A percentile compares a stretch with the other conserved stretches of the same genome.
phyloP scores from a whole-genome alignment of 1,140 invertebrate genomes.

The Teleogryllus occipitalis region DNA sequence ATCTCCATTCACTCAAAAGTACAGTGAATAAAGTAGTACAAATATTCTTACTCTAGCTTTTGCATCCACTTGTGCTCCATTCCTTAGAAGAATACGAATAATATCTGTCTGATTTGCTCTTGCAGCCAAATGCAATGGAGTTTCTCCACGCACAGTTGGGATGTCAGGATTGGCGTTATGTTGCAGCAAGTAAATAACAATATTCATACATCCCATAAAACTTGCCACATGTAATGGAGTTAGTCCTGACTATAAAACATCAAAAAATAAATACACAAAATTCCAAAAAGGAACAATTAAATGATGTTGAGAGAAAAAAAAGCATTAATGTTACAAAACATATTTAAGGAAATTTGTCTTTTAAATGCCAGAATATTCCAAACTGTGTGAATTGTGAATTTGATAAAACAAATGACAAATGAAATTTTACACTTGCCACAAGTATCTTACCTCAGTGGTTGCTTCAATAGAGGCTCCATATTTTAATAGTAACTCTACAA shows the following conservation, averaged over 20 bases:
- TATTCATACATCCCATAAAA: slow-evolving; percentile 99
- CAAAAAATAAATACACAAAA: background rate
- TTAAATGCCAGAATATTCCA: no score
- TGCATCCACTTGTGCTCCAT: slow-evolving; percentile 93
- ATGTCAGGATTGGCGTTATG: slow-evolving; percentile 90
- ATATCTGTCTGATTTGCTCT: slow-evolving; percentile 95
- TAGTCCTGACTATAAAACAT: slow-evolving; percentile 63
- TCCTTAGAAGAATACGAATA: slow-evolving; percentile 88
- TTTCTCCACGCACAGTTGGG: slow-evolving; percentile 92
- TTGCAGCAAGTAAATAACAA: slow-evolving; percentile 92
- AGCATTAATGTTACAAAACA: no score
- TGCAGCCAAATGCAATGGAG: slow-evolving; percentile 92
- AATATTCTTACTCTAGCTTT: slow-evolving; percentile 60
- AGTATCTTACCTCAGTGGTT: slow-evolving; percentile 59
- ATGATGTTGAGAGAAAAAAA: no score
- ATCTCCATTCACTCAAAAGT: background rate
- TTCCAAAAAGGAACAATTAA: no score
- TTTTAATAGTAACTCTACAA: slow-evolving; percentile 92
- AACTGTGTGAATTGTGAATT: no score
- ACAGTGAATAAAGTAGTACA: background rate
- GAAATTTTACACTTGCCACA: background rate
- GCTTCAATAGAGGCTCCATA: slow-evolving; percentile 88
- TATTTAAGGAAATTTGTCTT: no score
- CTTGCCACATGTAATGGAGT: slow-evolving; percentile 96
- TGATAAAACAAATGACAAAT: no score